Percentiles rank a stretch among this genome's conserved stretches.
Conservation (phyloP, 1,140 invertebrate genomes). For the Camponotus pennsylvanicus region DNA sequence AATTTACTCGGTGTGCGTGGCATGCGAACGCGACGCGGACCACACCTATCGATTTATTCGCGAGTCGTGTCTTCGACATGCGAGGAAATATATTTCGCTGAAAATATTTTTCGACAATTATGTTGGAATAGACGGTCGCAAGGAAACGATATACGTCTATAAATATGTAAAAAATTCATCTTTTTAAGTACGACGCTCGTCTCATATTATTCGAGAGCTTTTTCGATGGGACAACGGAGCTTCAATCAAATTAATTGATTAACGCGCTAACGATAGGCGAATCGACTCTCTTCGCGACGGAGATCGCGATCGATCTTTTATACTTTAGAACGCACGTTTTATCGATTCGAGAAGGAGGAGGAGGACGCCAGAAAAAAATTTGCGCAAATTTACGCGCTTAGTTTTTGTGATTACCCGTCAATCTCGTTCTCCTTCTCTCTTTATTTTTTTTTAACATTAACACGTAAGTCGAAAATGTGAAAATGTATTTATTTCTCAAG, state of each 20-base stretch:
- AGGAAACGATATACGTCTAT: background rate
- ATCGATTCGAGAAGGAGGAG: conserved; percentile 25
- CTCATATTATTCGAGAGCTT: background rate
- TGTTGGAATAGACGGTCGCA: background rate
- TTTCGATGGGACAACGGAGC: conserved; percentile 35
- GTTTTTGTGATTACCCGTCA: conserved; percentile 13
- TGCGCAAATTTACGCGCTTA: conserved; percentile 1
- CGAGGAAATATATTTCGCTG: background rate
- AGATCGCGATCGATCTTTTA: conserved; percentile 33
- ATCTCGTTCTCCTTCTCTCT: conserved; percentile 26
- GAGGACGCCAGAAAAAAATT: conserved; percentile 6
- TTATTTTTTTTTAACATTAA: conserved; percentile 52
- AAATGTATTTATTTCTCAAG: conserved; percentile 62
- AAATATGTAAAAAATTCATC: background rate
- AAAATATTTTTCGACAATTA: conserved; percentile 1
- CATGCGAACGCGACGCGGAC: background rate
- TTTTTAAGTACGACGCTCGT: background rate
- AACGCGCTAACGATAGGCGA: conserved; percentile 5
- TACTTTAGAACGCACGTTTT: conserved; percentile 2
- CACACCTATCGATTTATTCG: conserved; percentile 46
- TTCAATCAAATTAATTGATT: conserved; percentile 56
- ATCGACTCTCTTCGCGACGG: conserved; percentile 44
- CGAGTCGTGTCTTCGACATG: conserved; percentile 21
- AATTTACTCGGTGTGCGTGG: conserved; percentile 43
- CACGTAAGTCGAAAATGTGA: conserved; percentile 61